phyloP scores from a whole-genome alignment of 2,888 invertebrate genomes.

The Euzophera pinguis region DNA sequence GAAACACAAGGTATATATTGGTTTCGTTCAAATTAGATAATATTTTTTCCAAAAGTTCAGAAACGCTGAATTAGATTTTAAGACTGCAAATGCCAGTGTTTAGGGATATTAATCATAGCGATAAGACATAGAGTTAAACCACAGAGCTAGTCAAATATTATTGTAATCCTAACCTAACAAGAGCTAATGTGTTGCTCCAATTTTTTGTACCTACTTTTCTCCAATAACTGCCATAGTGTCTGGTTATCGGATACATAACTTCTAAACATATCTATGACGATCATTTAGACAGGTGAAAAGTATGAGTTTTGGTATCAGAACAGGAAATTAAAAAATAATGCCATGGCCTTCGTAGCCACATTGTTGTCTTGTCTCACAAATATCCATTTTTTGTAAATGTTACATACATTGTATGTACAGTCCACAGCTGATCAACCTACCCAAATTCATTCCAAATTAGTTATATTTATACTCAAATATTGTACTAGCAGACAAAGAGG shows the following conservation, averaged over 20 bases:
- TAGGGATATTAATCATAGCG: conserved; percentile 53
- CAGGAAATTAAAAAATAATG: too few relatives aligned
- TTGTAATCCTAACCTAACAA: conserved; percentile 35
- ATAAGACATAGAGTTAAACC: conserved; percentile 55
- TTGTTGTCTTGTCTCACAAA: too few relatives aligned
- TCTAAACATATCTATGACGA: not conserved
- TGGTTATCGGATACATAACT: conserved; percentile 17
- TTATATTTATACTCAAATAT: too few relatives aligned
- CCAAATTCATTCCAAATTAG: too few relatives aligned
- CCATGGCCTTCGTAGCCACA: too few relatives aligned
- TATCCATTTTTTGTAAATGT: too few relatives aligned
- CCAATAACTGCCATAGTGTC: conserved; percentile 14
- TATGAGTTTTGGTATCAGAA: too few relatives aligned
- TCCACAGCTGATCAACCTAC: too few relatives aligned
- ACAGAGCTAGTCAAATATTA: conserved; percentile 74
- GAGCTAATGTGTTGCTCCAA: conserved; percentile 65
- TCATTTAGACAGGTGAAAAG: not conserved
- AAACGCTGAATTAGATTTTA: conserved; percentile 42
- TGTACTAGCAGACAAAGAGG: too few relatives aligned
- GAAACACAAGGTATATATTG: not conserved
- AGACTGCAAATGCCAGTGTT: conserved; percentile 74
- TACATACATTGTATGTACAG: too few relatives aligned
- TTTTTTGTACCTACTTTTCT: conserved; percentile 27
- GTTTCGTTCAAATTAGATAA: conserved; percentile 11
- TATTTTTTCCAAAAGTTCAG: conserved; percentile 6